phyloP scores from a whole-genome alignment of 2,888 invertebrate genomes.

The Crepidodera aurea region DNA sequence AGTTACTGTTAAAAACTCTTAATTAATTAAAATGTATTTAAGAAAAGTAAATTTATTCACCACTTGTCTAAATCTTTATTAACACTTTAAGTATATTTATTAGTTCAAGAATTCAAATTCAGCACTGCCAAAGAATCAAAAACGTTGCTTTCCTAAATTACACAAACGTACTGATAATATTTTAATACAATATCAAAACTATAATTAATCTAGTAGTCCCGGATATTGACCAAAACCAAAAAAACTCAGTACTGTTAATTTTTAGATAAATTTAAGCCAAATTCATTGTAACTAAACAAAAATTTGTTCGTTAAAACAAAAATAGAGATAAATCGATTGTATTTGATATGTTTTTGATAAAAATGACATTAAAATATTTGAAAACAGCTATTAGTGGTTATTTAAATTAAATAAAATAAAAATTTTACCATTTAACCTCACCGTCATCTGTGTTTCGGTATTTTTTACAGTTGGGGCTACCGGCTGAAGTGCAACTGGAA shows the following conservation, averaged over 20 bases:
- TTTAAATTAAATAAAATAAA: slow-evolving; percentile 58
- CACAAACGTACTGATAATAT: not conserved
- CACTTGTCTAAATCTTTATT: not conserved
- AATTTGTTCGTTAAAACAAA: no score
- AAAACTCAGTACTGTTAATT: no score
- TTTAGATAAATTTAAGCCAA: no score
- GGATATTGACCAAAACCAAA: slow-evolving; percentile 31
- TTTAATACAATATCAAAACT: no score
- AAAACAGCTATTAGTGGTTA: no score
- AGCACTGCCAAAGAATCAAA: slow-evolving; percentile 28
- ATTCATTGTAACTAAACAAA: no score
- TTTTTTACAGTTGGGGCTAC: slow-evolving; percentile 80
- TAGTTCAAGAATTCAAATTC: slow-evolving; percentile 1
- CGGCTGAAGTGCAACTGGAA: slow-evolving; percentile 87
- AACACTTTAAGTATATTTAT: slow-evolving; percentile 43
- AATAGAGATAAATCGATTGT: no score
- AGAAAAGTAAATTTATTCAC: not conserved
- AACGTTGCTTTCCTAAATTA: slow-evolving; percentile 24
- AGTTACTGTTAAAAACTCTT: no score
- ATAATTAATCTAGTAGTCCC: no score
- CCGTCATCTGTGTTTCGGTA: slow-evolving; percentile 32
- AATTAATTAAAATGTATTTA: no score
- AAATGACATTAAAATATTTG: no score
- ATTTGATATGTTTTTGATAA: no score
- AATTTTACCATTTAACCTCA: slow-evolving; percentile 55